These are phyloP conservation scores for Stenurella melanura DNA, from an alignment of 2,888 invertebrate genomes.

Conservation along the genomic window DNA sequence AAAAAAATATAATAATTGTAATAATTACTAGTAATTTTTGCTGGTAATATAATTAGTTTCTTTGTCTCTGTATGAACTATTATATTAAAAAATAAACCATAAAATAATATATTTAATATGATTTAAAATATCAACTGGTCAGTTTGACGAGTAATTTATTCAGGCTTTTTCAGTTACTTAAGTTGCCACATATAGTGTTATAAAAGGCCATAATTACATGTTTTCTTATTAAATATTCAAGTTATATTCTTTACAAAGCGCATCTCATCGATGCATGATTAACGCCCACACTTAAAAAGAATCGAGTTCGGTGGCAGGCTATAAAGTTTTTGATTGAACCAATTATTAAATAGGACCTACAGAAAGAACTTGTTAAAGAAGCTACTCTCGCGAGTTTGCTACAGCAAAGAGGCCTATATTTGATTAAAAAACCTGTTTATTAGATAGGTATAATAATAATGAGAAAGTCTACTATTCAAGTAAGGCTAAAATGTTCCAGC, in stretches of 20 bases:
- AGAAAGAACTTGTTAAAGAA: background rate
- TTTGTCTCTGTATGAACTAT: too few species aligned
- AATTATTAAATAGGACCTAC: background rate
- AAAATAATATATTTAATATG: background rate
- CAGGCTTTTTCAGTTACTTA: background rate
- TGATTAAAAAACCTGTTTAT: too few species aligned
- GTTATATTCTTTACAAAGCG: background rate
- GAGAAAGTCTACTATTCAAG: too few species aligned
- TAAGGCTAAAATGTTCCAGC: too few species aligned
- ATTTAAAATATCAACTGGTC: background rate
- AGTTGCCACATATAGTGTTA: background rate
- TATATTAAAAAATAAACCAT: too few species aligned
- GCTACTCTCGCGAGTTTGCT: background rate
- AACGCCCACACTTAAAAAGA: background rate
- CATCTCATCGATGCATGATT: background rate
- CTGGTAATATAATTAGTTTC: too few species aligned
- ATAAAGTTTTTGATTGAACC: background rate
- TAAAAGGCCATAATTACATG: background rate
- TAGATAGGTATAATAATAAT: too few species aligned
- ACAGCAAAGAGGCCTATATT: too few species aligned
- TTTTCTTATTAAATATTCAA: background rate
- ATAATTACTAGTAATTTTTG: too few species aligned
- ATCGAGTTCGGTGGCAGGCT: background rate
- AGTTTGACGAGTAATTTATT: background rate
- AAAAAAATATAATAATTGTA: too few species aligned